Evolutionary conservation across 2,888 invertebrate genomes (phyloP), one percentile per base, ranked within the genome.

Genomic region (Lasioglossum leucozonium): DNA sequence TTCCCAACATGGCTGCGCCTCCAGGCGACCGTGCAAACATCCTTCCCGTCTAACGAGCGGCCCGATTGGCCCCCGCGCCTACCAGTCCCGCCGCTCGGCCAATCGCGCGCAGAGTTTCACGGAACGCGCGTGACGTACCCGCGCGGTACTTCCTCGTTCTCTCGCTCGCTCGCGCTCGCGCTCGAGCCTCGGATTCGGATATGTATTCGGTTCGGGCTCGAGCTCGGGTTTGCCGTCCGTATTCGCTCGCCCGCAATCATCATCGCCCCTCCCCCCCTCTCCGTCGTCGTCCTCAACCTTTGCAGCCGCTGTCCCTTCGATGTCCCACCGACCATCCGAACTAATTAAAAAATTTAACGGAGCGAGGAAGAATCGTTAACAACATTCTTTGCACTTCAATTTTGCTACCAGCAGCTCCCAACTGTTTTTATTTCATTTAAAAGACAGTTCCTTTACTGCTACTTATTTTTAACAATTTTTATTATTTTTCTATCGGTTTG

Each of bases 1-100:
- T 92, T 93, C 92, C 91, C 94, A 95, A 95, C 94, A 95, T 95
- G 95, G 95, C 94, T 91, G 93, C 92, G 91, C 91, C 91, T 90
- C 93, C 91, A 94, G 89, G 93, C 93, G 92, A 94, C 93, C 93
- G 91, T 84, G 88, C 91, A 92, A 93, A 92, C 93, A 92, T 89
- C 85, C 86, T 85, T 85, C 89, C 71, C 42, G 81, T 90, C 87
- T 90, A 88, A 93, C 92, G 87, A 71, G 18, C 30, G 6, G 47
- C 8, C 55, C 75, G 58, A 93, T 93, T 90, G 92, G 93, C 18
- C 75, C 34, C 1, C 30, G 47, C 2, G 34, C 42, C 18, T 71
- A 76, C 42, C 76, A 80, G 74, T 69, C 67, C 69, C 42, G 0
- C 13, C 37, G 13, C 26, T 73, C 76, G 79, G 62, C 88, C 82